Base-by-base conservation (phyloP, 2,888 invertebrate genomes). In the Orthosia gracilis region DNA sequence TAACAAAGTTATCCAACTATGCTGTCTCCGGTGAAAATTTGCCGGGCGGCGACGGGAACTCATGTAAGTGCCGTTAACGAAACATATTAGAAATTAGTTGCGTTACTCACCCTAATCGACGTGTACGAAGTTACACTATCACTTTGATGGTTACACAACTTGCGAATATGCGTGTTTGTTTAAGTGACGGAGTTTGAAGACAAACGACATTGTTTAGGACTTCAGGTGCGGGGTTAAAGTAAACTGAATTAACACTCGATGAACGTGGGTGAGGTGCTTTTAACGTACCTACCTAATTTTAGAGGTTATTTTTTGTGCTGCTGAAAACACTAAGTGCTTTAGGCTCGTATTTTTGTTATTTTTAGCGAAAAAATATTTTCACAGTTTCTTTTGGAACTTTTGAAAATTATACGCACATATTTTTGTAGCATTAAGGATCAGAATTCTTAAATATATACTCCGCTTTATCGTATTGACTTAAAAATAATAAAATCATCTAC, bases 21-120 rank as follows among this genome's bases (percentile, higher is more conserved):
- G 93, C 88, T 94, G 91, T 87, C 89, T 87, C 88, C 85, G 82
- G 83, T 88, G 92, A 92, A 94, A 94, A 93, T 94, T 94, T 91
- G 87, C 89, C 78, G 80, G 81, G 69, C 86, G 87, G 88, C 88
- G 91, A 85, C 80, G 85, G 85, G 84, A 93, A 94, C 94, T 93
- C 91, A 90, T 91, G 91, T 90, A 94, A 95, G 92, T 94, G 94
- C 93, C 92, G 93, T 93, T 95, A 94, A 93, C 94, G 92, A 92
- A 94, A 95, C 92, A 94, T 94, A 95, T 94, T 94, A 94, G 93
- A 94, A 93, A 95, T 95, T 94, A 93, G 94, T 94, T 92, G 89
- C 90, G 91, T 93, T 94, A 93, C 92, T 93, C 91, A 91, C 92
- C 88, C 89, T 94, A 93, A 95, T 94, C 94, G 93, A 93, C 91